Percentiles rank a stretch among this genome's conserved stretches.
Evolutionary conservation across 2,888 invertebrate species (phyloP).

Genomic region (Piscicola geometra): DNA sequence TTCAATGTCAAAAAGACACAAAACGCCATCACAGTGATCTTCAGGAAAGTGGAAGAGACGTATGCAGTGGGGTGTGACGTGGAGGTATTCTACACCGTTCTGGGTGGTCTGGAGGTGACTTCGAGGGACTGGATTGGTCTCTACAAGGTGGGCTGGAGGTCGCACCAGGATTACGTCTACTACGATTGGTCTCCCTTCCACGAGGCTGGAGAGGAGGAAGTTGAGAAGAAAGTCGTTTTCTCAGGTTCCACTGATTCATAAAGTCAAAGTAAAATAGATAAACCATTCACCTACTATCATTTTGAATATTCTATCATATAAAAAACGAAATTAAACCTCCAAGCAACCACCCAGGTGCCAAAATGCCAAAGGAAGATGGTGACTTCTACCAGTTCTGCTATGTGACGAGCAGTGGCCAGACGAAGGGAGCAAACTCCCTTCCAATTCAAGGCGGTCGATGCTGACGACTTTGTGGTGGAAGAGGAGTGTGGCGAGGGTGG

Average conservation of each 20-base stretch:
- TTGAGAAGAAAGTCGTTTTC: slow-evolving; percentile 47
- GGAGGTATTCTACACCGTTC: slow-evolving; percentile 50
- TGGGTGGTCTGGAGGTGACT: slow-evolving; percentile 46
- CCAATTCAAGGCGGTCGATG: slow-evolving; percentile 50
- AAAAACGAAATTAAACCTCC: neutral
- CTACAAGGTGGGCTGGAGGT: slow-evolving; percentile 53
- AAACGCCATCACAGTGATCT: slow-evolving; percentile 48
- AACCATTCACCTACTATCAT: too few species aligned
- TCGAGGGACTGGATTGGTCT: slow-evolving; percentile 52
- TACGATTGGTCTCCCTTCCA: slow-evolving; percentile 50
- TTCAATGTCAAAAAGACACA: neutral
- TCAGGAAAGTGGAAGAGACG: slow-evolving; percentile 50
- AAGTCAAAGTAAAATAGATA: neutral
- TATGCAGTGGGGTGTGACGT: slow-evolving; percentile 51
- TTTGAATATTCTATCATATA: neutral
- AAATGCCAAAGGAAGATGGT: slow-evolving; percentile 54
- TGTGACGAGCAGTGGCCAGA: slow-evolving; percentile 49
- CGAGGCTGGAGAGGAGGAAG: slow-evolving; percentile 45
- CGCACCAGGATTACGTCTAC: slow-evolving; percentile 47
- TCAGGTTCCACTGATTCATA: slow-evolving; percentile 44
- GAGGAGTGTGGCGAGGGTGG: slow-evolving; percentile 48
- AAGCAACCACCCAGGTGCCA: slow-evolving; percentile 45
- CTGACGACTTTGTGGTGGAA: slow-evolving; percentile 52
- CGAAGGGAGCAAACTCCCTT: slow-evolving; percentile 55
- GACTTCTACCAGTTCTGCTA: slow-evolving; percentile 57